Percentiles rank a stretch among this genome's conserved stretches.
phyloP scores from a whole-genome alignment of 2,113 vertebrate species.

The Thymallus thymallus region DNA sequence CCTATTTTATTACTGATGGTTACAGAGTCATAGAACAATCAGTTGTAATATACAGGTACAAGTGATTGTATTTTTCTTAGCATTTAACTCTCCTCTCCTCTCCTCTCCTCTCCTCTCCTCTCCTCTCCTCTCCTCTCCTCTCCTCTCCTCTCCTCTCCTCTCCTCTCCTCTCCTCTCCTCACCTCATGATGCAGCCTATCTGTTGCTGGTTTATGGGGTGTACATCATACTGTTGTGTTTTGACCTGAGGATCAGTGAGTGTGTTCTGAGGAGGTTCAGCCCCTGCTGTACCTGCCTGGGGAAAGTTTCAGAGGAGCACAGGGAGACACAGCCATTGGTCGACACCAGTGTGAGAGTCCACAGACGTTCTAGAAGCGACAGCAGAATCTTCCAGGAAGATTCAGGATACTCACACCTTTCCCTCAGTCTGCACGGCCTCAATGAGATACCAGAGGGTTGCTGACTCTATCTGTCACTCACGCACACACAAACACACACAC shows the following conservation, averaged over 20 bases:
- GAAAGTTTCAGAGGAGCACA: slow-evolving; percentile 64
- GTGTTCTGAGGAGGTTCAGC: slow-evolving; percentile 83
- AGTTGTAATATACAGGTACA: too few relatives aligned
- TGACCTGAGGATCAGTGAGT: slow-evolving; percentile 88
- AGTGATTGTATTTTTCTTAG: too few relatives aligned
- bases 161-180: too few relatives aligned
- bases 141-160: too few relatives aligned
- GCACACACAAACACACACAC: too few relatives aligned
- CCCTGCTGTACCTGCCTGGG: slow-evolving; percentile 83
- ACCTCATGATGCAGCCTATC: slow-evolving; percentile 79
- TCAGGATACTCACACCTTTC: slow-evolving; percentile 89
- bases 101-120: neutral
- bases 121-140: too few relatives aligned
- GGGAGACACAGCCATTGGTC: slow-evolving; percentile 78
- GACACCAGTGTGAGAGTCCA: slow-evolving; percentile 71
- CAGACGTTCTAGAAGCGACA: slow-evolving; percentile 83
- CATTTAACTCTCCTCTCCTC: too few relatives aligned
- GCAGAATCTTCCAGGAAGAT: slow-evolving; percentile 91
- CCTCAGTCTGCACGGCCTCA: slow-evolving; percentile 82
- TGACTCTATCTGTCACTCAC: neutral
- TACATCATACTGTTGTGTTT: slow-evolving; percentile 91
- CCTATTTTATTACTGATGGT: too few relatives aligned
- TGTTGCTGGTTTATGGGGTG: slow-evolving; percentile 86
- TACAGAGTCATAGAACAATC: too few relatives aligned
- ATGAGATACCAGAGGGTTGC: slow-evolving; percentile 80